phyloP scores from a whole-genome alignment of 64 coral and sea anemone genomes.

The Montipora foliosa region DNA sequence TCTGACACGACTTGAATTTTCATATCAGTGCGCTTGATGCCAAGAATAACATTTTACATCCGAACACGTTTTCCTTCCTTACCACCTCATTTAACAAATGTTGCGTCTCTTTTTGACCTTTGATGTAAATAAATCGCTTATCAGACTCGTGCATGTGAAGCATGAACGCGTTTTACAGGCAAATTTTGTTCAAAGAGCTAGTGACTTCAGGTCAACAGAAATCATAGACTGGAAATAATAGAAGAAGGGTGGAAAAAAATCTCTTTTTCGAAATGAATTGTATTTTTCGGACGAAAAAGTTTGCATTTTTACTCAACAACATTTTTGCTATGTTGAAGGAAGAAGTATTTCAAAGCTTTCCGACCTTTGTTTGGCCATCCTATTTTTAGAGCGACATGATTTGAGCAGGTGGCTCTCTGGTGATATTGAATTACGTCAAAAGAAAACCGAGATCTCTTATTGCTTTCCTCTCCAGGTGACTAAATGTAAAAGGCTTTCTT shows the following conservation, averaged over 20 bases:
- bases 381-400: constrained; percentile 26
- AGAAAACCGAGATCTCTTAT: constrained; percentile 31
- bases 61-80: no score
- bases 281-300: background rate
- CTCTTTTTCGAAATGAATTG: no score
- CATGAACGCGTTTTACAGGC: background rate
- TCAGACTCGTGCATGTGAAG: background rate
- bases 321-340: constrained; percentile 23
- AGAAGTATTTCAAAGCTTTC: constrained; percentile 10
- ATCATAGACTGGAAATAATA: background rate
- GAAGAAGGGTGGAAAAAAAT: no score
- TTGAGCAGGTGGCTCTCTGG: constrained; percentile 32
- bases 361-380: constrained; percentile 17
- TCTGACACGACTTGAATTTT: no score
- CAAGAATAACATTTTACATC: no score
- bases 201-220: constrained; percentile 3
- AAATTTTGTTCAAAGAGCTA: constrained; percentile 28
- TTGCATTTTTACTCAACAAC: constrained; percentile 4
- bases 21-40: no score
- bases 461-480: constrained; percentile 31
- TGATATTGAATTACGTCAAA: constrained; percentile 10
- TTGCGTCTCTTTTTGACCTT: background rate
- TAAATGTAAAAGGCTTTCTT: constrained; percentile 22
- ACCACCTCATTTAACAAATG: no score
- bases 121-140: background rate